Evolutionary conservation across 1,140 invertebrate species (phyloP).

Genomic region (Globodera rostochiensis): DNA sequence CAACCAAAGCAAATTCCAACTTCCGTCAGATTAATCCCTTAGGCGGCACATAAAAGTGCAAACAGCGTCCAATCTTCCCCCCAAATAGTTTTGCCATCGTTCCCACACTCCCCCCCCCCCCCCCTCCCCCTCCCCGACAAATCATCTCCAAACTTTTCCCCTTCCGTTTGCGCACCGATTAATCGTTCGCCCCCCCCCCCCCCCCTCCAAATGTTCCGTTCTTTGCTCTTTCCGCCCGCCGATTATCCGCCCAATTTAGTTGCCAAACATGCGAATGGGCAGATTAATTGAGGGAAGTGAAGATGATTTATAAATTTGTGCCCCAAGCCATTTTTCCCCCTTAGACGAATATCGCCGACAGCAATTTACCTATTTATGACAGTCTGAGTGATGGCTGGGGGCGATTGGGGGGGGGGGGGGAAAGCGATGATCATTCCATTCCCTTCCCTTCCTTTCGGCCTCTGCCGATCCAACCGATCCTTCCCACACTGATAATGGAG

Average conservation of each 20-base stretch:
- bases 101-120: not conserved
- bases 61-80: not conserved
- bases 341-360: not conserved
- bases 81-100: not conserved
- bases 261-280: constrained; percentile 9
- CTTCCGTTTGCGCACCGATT: constrained; percentile 13
- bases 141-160: constrained; percentile 3
- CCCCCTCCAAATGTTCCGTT: not conserved
- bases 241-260: constrained; percentile 9
- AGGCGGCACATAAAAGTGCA: constrained; percentile 19
- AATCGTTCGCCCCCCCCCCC: not conserved
- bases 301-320: not conserved
- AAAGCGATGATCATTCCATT: too few relatives aligned
- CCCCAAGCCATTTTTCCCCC: constrained; percentile 6
- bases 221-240: not conserved
- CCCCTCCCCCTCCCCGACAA: not conserved
- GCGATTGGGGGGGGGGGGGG: too few relatives aligned
- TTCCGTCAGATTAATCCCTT: constrained; percentile 14
- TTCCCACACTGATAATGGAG: constrained; percentile 14
- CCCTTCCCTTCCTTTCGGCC: not conserved
- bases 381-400: too few relatives aligned
- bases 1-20: too few relatives aligned
- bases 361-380: not conserved
- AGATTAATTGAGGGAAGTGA: constrained; percentile 1
- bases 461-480: not conserved